Evolutionary conservation across 2,797 vertebrate genomes (phyloP).

Genomic region (Clarias pachynema): DNA sequence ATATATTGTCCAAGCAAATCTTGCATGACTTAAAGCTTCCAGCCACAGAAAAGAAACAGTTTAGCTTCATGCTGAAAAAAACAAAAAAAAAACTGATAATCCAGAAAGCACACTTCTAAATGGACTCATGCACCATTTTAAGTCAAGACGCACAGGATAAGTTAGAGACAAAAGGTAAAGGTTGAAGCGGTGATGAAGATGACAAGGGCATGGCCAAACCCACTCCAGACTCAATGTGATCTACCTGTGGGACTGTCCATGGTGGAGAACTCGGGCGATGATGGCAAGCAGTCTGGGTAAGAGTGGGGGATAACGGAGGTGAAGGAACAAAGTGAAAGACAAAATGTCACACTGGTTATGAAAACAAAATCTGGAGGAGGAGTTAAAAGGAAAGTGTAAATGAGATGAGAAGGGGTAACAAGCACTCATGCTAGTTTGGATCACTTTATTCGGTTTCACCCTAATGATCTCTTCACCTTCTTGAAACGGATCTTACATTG

Average conservation of each 20-base stretch:
- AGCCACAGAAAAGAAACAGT: neutral
- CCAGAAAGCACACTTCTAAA: neutral
- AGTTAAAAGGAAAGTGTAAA: neutral
- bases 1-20: constrained; percentile 31
- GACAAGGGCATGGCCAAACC: constrained; percentile 42
- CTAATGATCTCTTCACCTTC: neutral
- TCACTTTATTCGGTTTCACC: neutral
- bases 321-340: constrained; percentile 42
- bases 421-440: neutral
- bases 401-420: constrained; percentile 2
- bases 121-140: constrained; percentile 14
- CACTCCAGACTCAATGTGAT: constrained; percentile 47
- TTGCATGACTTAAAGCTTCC: neutral
- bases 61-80: constrained; percentile 20
- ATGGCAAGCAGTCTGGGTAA: constrained; percentile 62
- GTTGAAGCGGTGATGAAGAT: constrained; percentile 23
- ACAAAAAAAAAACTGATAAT: neutral
- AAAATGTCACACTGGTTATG: constrained; percentile 36
- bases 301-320: constrained; percentile 48
- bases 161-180: constrained; percentile 40
- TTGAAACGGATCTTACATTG: neutral
- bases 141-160: neutral
- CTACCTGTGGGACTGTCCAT: constrained; percentile 69
- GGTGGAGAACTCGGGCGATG: constrained; percentile 54
- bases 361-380: constrained; percentile 6